Base-by-base conservation (phyloP, 2,888 invertebrate genomes). In the Dicranocentrus wangi region DNA sequence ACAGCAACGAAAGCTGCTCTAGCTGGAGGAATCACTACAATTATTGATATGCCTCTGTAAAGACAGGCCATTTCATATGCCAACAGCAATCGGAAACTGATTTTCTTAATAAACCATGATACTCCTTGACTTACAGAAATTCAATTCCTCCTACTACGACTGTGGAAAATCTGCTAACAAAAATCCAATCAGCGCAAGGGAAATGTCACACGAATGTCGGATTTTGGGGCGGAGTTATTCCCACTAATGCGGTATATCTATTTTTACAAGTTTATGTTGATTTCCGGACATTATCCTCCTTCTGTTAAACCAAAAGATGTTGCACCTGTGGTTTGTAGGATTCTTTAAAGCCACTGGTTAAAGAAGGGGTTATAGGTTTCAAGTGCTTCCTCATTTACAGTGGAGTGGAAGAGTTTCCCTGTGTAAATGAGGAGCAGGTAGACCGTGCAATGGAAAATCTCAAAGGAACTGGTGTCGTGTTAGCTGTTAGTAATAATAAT, bases 161-260 rank as follows among this genome's bases (percentile, higher is more conserved):
- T 0, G 87, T 93, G 23, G 89, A 90, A 28, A 92, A 92, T 87
- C 89, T 94, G 7, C 90, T 91, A 87, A 89, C 88, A 0, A 94
- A 94, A 89, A 90, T 91, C 1, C 86, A 88, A 13, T 90, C 91
- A 1, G 93, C 94, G 0, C 88, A 89, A 47, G 91, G 90, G 1
- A 88, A 89, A 85, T 89, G 92, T 25, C 92, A 90, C 85, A 92
- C 93, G 0, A 93, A 94, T 87, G 92, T 94, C 58, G 94, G 92
- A 1, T 93, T 94, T 88, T 94, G 94, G 94, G 94, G 93, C n/a
- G 94, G 93, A n/a, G 90, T 94, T 0, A 90, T 93, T 63, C 93
- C 92, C 0, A 92, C 91, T 79, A 94, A 93, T 88, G 88, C 91
- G 88, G 92, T 92, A 88, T 60, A n/a, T 65, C 51, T 51, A 23